Evolutionary conservation across 1,140 invertebrate species (phyloP).

Genomic region (Aphelinus atriplicis): DNA sequence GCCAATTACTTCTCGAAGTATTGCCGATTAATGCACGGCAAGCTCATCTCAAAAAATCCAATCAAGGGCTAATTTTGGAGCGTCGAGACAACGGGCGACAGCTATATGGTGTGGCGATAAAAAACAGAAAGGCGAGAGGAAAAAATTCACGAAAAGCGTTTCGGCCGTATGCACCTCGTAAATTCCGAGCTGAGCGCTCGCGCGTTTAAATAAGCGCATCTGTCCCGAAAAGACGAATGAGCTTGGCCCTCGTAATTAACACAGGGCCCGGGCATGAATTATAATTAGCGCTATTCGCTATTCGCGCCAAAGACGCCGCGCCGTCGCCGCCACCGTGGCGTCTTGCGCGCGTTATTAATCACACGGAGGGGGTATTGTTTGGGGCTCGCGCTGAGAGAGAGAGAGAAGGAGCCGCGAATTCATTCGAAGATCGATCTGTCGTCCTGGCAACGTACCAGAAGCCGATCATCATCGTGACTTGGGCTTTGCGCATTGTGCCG

Average conservation of each 20-base stretch:
- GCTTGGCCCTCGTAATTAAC: constrained; percentile 19
- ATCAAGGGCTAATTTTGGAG: no score
- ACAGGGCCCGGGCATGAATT: constrained; percentile 20
- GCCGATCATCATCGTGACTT: constrained; percentile 29
- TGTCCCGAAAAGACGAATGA: constrained; percentile 10
- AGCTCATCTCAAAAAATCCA: no score
- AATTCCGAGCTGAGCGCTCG: neutral
- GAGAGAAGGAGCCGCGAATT: constrained; percentile 14
- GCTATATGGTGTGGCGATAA: no score
- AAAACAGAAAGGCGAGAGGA: neutral
- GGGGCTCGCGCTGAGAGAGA: neutral
- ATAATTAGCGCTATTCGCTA: constrained; percentile 16
- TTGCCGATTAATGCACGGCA: no score
- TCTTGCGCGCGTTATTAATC: no score
- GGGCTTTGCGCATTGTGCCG: constrained; percentile 19
- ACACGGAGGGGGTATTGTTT: no score
- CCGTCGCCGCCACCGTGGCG: no score
- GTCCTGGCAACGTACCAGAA: constrained; percentile 23
- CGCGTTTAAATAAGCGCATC: constrained; percentile 20
- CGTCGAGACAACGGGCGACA: no score
- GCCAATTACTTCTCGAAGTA: no score
- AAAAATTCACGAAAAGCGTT: constrained; percentile 12
- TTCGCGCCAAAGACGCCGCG: no score
- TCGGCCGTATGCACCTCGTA: constrained; percentile 1
- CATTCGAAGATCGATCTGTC: constrained; percentile 34